Evolutionary conservation across 2,888 invertebrate genomes (phyloP).

Genomic region (Drosophila parthenogenetica): DNA sequence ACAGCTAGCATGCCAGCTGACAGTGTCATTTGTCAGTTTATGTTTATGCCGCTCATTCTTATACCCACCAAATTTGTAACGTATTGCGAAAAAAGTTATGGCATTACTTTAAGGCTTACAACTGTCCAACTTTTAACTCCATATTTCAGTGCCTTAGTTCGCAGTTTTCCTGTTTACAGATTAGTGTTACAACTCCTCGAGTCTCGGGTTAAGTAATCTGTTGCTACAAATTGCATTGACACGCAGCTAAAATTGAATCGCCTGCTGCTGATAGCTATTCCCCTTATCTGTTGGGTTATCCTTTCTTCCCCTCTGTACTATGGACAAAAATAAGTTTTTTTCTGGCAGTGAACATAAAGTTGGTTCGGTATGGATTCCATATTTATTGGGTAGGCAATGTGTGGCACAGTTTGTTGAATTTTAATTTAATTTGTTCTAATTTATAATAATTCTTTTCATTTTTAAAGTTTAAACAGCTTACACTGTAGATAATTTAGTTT

Average conservation of each 20-base stretch:
- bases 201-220: conserved; percentile 31
- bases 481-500: too few species aligned
- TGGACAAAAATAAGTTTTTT: neutral
- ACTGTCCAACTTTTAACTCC: conserved; percentile 20
- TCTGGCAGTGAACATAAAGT: neutral
- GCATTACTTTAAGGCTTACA: conserved; percentile 39
- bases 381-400: too few species aligned
- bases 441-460: too few species aligned
- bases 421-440: too few species aligned
- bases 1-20: conserved; percentile 24
- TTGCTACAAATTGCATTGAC: conserved; percentile 52
- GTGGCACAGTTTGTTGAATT: too few species aligned
- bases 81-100: conserved; percentile 5
- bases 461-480: too few species aligned
- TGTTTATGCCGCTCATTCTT: neutral
- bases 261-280: neutral
- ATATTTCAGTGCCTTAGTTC: conserved; percentile 4
- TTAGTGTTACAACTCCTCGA: neutral
- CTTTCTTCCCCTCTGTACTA: conserved; percentile 2
- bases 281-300: neutral
- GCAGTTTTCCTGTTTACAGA: neutral
- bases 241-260: conserved; percentile 47
- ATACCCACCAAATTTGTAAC: neutral
- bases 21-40: conserved; percentile 30
- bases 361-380: too few species aligned